Conservation (phyloP, 2,797 vertebrate genomes). For the Hyperoplus immaculatus region DNA sequence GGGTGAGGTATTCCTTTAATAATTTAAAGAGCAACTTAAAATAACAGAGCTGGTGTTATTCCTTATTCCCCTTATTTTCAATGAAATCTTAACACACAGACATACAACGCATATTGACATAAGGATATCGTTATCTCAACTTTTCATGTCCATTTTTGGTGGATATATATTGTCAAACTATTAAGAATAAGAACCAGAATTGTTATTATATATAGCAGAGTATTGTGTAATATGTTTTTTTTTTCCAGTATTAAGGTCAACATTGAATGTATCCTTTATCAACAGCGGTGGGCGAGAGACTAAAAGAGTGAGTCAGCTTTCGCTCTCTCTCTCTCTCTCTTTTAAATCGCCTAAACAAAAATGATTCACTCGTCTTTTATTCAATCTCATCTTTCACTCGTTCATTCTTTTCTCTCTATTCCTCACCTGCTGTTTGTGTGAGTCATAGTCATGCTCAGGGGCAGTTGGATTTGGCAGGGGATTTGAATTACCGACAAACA, state of each 20-base stretch:
- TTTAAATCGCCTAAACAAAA: background rate
- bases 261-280: constrained; percentile 10
- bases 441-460: constrained; percentile 31
- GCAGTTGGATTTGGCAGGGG: constrained; percentile 13
- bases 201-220: background rate
- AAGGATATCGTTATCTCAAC: background rate
- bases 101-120: background rate
- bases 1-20: too few relatives aligned
- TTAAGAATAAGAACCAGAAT: background rate
- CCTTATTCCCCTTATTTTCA: too few relatives aligned
- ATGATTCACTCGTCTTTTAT: background rate
- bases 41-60: too few relatives aligned
- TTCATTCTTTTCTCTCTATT: background rate
- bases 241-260: constrained; percentile 16
- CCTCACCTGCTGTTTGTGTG: constrained; percentile 23
- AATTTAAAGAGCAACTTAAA: too few relatives aligned
- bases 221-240: background rate
- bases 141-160: background rate
- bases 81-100: background rate
- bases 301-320: background rate
- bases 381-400: background rate
- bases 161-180: too few relatives aligned
- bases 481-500: constrained; percentile 13
- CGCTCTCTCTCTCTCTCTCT: background rate
- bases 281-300: background rate